Conservation (phyloP, 2,888 invertebrate genomes). For the Eupithecia centaureata region DNA sequence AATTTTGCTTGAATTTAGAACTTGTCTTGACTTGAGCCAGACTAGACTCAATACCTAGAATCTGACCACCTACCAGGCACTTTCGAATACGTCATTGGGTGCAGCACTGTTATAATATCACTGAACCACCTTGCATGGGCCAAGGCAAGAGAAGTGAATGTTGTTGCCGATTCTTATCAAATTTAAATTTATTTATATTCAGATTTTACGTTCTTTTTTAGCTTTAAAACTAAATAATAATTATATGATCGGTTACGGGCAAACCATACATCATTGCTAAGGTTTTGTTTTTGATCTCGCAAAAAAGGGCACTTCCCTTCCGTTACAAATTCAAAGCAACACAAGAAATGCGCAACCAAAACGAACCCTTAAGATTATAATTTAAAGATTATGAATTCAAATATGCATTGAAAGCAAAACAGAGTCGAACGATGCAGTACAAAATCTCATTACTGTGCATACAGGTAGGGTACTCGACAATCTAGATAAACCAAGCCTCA, state of each 20-base stretch:
- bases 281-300: neutral
- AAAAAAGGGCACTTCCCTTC: neutral
- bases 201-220: slow-evolving; percentile 5
- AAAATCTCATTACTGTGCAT: slow-evolving; percentile 57
- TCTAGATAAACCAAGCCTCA: slow-evolving; percentile 57
- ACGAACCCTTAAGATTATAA: slow-evolving; percentile 24
- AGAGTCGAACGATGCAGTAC: slow-evolving; percentile 41
- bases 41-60: slow-evolving; percentile 50
- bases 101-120: slow-evolving; percentile 70
- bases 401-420: slow-evolving; percentile 37
- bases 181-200: slow-evolving; percentile 45
- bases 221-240: neutral
- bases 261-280: neutral
- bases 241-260: neutral
- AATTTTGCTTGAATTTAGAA: neutral
- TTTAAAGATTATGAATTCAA: slow-evolving; percentile 28
- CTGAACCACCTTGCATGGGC: slow-evolving; percentile 80
- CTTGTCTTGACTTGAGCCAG: slow-evolving; percentile 34
- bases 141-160: slow-evolving; percentile 77
- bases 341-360: slow-evolving; percentile 23
- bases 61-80: slow-evolving; percentile 68
- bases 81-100: slow-evolving; percentile 77
- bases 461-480: slow-evolving; percentile 49
- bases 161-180: slow-evolving; percentile 66
- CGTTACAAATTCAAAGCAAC: neutral